Base-by-base conservation (phyloP, 2,888 invertebrate genomes). In the Seladonia tumulorum region DNA sequence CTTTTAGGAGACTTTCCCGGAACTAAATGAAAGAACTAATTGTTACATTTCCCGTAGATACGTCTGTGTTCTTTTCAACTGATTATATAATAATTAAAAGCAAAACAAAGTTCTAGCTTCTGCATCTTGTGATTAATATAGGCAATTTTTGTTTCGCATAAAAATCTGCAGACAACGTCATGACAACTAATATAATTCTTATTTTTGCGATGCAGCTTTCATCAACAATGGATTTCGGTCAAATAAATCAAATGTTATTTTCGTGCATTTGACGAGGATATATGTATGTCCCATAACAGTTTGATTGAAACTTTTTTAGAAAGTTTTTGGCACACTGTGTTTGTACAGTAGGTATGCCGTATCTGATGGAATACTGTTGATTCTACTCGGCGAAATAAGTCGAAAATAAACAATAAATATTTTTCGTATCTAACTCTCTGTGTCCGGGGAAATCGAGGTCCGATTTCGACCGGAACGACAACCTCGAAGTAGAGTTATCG, bases 391-490 rank as follows among this genome's bases (percentile, higher is more conserved):
- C 2, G 63, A 18, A 63, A 25, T 63, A 63, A 63, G 63, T 35
- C 63, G 29, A 63, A 63, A 29, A 35, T 63, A 35, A 29, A 63
- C 63, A 63, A 63, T 63, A 63, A 63, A 63, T 63, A 35, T 63
- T 63, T 57, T 63, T 29, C 63, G 63, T 29, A 35, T 63, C 63
- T 8, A 18, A 63, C 63, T 63, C 63, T 63, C 16, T 18, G 29
- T 35, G 18, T 8, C 63, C 63, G 63, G 29, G 29, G 18, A 63
- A 29, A 35, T 63, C 63, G 29, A 63, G 63, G 29, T 63, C 18
- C 8, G 18, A 63, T 63, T 63, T 63, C 63, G 8, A 18, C 8
- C 29, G 63, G 8, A 18, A 63, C 63, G 29, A 29, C 29, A 29
- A 18, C 18, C 35, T 12, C 63, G 63, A 18, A 29, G 63, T 63